Evolutionary conservation across 2,888 invertebrate species (phyloP).

Genomic region (Melanargia galathea): DNA sequence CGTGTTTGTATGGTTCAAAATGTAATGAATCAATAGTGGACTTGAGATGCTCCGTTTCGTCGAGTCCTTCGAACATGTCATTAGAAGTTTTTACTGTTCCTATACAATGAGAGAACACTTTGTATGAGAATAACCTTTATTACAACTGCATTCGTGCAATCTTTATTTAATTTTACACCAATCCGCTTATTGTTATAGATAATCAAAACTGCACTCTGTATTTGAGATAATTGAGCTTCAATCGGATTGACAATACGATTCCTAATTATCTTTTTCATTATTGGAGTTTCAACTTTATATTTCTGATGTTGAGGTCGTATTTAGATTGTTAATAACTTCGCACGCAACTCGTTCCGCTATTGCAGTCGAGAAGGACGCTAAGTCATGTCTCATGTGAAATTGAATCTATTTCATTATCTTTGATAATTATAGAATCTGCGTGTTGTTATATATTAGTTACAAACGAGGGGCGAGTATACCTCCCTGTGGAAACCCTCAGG

Average conservation of each 20-base stretch:
- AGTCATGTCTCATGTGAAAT: slow-evolving; percentile 61
- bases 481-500: slow-evolving; percentile 21
- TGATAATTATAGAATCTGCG: slow-evolving; percentile 23
- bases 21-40: slow-evolving; percentile 14
- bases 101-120: slow-evolving; percentile 39
- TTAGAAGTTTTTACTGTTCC: slow-evolving; percentile 45
- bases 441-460: slow-evolving; percentile 25
- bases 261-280: slow-evolving; percentile 10
- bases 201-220: slow-evolving; percentile 27
- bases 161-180: slow-evolving; percentile 39
- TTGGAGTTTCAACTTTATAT: slow-evolving; percentile 27
- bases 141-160: slow-evolving; percentile 46
- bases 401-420: slow-evolving; percentile 49
- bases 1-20: slow-evolving; percentile 19
- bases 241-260: slow-evolving; percentile 19
- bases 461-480: slow-evolving; percentile 21
- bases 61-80: slow-evolving; percentile 39
- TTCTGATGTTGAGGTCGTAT: slow-evolving; percentile 21
- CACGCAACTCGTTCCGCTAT: slow-evolving; percentile 65
- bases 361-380: slow-evolving; percentile 56
- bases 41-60: slow-evolving; percentile 21
- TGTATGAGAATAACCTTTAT: slow-evolving; percentile 51
- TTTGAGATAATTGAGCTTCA: slow-evolving; percentile 13
- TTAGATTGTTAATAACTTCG: slow-evolving; percentile 32
- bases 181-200: slow-evolving; percentile 6